Conservation (phyloP, 2,888 invertebrate species). For the Xestoiulus laeticollis region DNA sequence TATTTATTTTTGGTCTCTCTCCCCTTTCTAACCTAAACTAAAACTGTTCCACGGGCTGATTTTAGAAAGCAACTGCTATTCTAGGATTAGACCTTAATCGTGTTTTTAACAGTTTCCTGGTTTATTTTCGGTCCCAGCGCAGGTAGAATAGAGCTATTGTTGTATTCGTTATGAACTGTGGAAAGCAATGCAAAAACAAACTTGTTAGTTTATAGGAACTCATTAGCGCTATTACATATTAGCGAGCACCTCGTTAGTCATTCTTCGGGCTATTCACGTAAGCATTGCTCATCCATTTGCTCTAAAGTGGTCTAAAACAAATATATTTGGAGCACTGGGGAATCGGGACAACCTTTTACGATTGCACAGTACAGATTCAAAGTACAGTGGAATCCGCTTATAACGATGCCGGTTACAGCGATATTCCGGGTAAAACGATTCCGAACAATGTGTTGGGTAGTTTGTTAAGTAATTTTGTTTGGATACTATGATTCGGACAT, state of each 20-base stretch:
- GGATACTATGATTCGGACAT: too few relatives aligned
- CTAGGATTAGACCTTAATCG: not conserved
- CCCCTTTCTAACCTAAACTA: not conserved
- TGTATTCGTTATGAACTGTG: not conserved
- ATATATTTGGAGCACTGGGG: not conserved
- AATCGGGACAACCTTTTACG: too few relatives aligned
- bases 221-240: not conserved
- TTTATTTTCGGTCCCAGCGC: constrained; percentile 24
- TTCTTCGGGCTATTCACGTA: not conserved
- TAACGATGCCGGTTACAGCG: too few relatives aligned
- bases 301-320: not conserved
- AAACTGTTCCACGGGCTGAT: not conserved
- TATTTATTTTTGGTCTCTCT: constrained; percentile 30
- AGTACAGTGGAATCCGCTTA: too few relatives aligned
- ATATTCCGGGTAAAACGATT: too few relatives aligned
- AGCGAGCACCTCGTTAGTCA: not conserved
- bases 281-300: not conserved
- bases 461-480: too few relatives aligned
- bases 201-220: not conserved
- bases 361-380: too few relatives aligned
- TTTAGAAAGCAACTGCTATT: not conserved
- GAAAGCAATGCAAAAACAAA: not conserved
- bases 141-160: constrained; percentile 19
- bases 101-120: not conserved
- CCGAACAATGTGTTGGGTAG: too few relatives aligned